A percentile compares a stretch with the other conserved stretches of the same genome.
These are phyloP conservation scores for Rotaria magnacalcarata DNA, from an alignment of 2,888 invertebrate species.

Conservation along the genomic window DNA sequence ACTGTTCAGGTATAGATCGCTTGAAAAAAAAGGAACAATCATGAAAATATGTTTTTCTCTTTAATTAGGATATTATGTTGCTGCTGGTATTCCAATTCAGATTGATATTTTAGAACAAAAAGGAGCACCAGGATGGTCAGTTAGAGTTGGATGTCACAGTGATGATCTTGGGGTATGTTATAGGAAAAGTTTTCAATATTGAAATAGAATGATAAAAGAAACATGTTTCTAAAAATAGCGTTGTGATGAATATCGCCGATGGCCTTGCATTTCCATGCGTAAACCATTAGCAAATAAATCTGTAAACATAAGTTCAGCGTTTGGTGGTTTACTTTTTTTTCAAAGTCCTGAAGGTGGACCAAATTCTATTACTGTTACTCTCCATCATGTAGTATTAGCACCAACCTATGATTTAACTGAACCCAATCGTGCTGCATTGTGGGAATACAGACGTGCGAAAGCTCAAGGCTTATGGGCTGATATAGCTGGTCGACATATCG, in stretches of 20 bases:
- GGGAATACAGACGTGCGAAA: not conserved
- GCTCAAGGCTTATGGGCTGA: slow-evolving; percentile 49
- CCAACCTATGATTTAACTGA: slow-evolving; percentile 43
- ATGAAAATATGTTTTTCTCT: not conserved
- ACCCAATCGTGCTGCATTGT: slow-evolving; percentile 31
- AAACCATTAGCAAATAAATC: not conserved
- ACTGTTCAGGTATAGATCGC: slow-evolving; percentile 1
- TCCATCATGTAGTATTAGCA: slow-evolving; percentile 40
- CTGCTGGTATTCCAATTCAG: slow-evolving; percentile 42
- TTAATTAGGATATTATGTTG: slow-evolving; percentile 48
- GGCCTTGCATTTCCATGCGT: slow-evolving; percentile 37
- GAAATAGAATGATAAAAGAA: not conserved
- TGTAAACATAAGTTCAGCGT: slow-evolving; percentile 13
- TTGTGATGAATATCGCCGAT: slow-evolving; percentile 34
- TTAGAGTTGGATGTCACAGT: slow-evolving; percentile 48
- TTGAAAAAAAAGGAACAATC: not conserved
- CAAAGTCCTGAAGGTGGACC: slow-evolving; percentile 4
- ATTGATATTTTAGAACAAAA: slow-evolving; percentile 38
- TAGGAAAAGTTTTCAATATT: not conserved
- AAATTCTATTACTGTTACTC: not conserved
- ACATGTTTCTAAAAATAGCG: not conserved
- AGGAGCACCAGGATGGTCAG: slow-evolving; percentile 47
- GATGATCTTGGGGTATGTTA: slow-evolving; percentile 47
- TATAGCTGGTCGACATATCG: slow-evolving; percentile 48
- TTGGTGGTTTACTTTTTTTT: slow-evolving; percentile 42